Base-by-base conservation (phyloP, 1,140 invertebrate species). In the Brachionus angularis region DNA sequence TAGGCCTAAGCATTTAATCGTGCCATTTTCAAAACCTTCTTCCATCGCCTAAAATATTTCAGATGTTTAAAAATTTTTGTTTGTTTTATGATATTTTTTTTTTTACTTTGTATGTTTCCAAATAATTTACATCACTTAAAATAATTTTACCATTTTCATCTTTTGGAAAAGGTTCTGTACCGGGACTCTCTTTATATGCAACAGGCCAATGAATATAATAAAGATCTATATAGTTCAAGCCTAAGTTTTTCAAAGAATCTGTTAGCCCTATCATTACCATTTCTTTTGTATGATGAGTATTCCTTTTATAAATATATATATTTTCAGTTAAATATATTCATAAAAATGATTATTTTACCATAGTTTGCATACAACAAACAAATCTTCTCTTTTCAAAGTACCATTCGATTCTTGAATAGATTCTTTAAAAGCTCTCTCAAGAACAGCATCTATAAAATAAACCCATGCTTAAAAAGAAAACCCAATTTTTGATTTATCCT, bases 91-190 rank as follows among this genome's bases (percentile, higher is more conserved):
- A 42, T 16, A 10, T 16, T 42, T 16, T 16, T 42, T 10, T 10
- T 10, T 10, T 10, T 42, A 50, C 47, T 29, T 50, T 50, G 8
- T 21, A 50, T 21, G 47, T 50, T 16, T 16, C 16, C 16, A 10
- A 7, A 50, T 7, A 50, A 29, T 50, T 10, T 10, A 50, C 23
- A 29, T 50, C 23, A 8, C 16, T 16, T 7, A 29, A 29, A 50
- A 81, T 72, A 78, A 78, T 27, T 80, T 50, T 50, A 8, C 72
- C 1, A 73, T 33, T 62, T 83, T 81, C 50, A 82, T 74, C 42
- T 74, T 73, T 64, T 80, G 69, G 81, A 80, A 82, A 8, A n/a
- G n/a, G n/a, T n/a, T n/a, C n/a, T n/a, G n/a, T n/a, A n/a, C n/a
- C n/a, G 80, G 83, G 77, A 64, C n/a, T n/a, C n/a, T n/a, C n/a